These are phyloP conservation scores for Lithodes maja DNA, from an alignment of 2,888 invertebrate genomes.

Conservation along the genomic window DNA sequence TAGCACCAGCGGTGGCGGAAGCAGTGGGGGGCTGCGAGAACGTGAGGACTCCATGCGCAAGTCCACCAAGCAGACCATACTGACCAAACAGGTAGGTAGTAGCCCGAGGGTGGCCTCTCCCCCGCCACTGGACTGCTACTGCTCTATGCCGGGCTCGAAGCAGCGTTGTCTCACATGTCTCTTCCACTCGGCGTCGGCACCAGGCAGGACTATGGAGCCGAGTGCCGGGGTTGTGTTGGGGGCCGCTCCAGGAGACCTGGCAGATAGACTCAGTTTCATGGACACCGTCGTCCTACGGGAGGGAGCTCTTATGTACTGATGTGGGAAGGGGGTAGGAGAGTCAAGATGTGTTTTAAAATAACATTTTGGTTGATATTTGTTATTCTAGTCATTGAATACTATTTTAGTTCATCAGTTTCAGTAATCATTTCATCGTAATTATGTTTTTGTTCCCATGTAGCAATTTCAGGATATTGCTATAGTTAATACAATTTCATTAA, in stretches of 20 bases:
- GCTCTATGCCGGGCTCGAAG: constrained; percentile 9
- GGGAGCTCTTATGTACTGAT: constrained; percentile 32
- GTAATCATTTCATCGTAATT: too few species aligned
- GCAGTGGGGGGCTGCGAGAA: constrained; percentile 16
- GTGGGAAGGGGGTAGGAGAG: too few species aligned
- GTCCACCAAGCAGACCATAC: constrained; percentile 79
- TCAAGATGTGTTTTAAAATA: too few species aligned
- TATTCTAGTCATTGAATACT: too few species aligned
- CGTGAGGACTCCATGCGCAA: constrained; percentile 49
- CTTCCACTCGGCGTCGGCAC: not conserved
- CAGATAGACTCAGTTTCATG: not conserved
- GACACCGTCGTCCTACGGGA: not conserved
- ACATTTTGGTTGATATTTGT: too few species aligned
- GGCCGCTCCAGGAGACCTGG: constrained; percentile 22
- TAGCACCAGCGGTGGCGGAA: constrained; percentile 31
- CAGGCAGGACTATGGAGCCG: not conserved
- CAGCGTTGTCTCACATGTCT: constrained; percentile 40
- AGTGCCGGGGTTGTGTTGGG: not conserved
- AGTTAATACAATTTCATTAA: too few species aligned
- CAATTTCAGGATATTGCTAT: too few species aligned
- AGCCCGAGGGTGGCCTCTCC: not conserved
- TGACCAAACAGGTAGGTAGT: constrained; percentile 87
- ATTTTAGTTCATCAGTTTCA: too few species aligned
- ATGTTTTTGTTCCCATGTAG: too few species aligned
- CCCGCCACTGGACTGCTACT: constrained; percentile 35